Evolutionary conservation across 23 tunicate species (phyloP), one percentile per base, ranked within the genome.

Genomic region (Trididemnum miniatum): DNA sequence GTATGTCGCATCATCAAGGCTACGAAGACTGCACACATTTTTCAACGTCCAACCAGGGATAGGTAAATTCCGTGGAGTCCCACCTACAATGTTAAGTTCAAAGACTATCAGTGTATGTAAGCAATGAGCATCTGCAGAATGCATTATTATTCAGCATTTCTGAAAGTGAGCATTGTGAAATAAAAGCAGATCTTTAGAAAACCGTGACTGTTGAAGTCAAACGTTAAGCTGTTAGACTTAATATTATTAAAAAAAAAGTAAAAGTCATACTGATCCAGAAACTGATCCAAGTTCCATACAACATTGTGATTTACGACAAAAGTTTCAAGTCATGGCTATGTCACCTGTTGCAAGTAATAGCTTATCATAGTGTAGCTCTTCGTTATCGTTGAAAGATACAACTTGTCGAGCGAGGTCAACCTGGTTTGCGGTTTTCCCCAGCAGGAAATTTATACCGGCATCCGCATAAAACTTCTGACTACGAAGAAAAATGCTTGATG

Each of bases 1-100:
- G 1, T 76, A 65, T 20, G 71, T 79, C 5, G 97, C 85, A 83
- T 92, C 97, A 49, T 87, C 83, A 18, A 87, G 92, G 26, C 78
- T 87, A 34, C 97, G 81, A 40, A 92, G 83, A 2, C 87, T 89
- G 54, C 29, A 80, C 23, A 92, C 97, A 79, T 92, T 92, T 49
- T 82, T 71, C 78, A 87, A 63, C 5, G 76, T 86, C 97, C 97
- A 92, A 1, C 97, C 97, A 67, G 97, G 97, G 1, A 92, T 83
- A 1, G 92, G 97, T 26, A 92, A 32, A 0, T 86, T 79, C 24
- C 97, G 74, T 1, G 97, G 97, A 31, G 35, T 71, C 18, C 90
- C 87, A 39, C 97, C 97, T 92, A 66, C 9, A 15, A 7, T 7
- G 12, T 7, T 44, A 44, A 44, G n/a, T n/a, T n/a, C n/a, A n/a